These are phyloP conservation scores for Linurgus olivaceus DNA, from an alignment of 2,797 vertebrate species.

Conservation along the genomic window DNA sequence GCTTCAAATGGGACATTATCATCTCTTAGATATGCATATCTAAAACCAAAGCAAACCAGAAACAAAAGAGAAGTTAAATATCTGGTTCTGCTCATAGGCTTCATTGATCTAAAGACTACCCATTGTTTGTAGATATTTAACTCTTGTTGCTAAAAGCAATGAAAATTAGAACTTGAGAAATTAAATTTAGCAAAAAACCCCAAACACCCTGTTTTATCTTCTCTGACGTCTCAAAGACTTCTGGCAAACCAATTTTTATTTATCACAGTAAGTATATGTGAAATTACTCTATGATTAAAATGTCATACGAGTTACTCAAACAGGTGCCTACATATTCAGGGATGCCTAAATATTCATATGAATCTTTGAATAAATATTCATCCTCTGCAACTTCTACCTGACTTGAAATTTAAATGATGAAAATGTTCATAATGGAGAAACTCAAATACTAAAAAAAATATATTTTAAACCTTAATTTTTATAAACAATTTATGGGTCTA, in stretches of 20 bases:
- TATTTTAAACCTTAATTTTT: neutral
- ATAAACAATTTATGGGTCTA: neutral
- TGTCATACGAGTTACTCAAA: neutral
- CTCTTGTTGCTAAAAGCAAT: neutral
- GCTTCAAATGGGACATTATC: neutral
- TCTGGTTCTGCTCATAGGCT: neutral
- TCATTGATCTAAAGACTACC: neutral
- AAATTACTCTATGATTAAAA: neutral
- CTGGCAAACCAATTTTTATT: neutral
- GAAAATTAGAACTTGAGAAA: neutral
- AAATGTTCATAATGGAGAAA: neutral
- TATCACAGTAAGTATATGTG: neutral
- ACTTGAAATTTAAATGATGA: neutral
- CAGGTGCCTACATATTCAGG: neutral
- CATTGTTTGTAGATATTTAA: neutral
- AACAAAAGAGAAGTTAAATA: neutral
- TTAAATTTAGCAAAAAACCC: neutral
- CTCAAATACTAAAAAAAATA: neutral
- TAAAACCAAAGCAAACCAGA: neutral
- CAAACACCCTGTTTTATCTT: neutral
- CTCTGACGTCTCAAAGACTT: neutral
- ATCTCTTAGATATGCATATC: neutral
- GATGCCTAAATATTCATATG: neutral
- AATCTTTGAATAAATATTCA: neutral
- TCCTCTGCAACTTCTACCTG: neutral